A percentile compares a stretch with the other conserved stretches of the same genome.
phyloP scores from a whole-genome alignment of 2,888 invertebrate species.

The Agapostemon virescens region DNA sequence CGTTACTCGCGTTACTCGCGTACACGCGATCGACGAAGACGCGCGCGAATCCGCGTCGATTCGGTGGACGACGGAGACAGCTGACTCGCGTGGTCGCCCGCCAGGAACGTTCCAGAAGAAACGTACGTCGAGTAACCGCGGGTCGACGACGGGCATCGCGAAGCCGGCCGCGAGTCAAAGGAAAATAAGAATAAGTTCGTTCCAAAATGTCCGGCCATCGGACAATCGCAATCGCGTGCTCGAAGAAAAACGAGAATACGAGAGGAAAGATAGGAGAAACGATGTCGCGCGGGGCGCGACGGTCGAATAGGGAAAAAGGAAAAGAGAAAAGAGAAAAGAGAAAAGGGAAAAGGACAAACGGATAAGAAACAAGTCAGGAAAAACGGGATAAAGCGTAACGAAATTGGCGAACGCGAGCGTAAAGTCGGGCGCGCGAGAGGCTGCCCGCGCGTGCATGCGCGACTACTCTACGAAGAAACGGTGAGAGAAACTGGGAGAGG shows the following conservation, averaged over 20 bases:
- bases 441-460: conserved; percentile 26
- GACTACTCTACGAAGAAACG: conserved; percentile 14
- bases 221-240: no score
- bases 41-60: neutral
- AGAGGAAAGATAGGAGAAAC: no score
- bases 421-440: no score
- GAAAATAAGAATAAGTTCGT: neutral
- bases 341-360: conserved; percentile 25
- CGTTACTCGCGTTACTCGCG: neutral
- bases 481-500: conserved; percentile 28
- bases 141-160: neutral
- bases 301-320: no score
- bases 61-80: no score
- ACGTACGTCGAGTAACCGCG: neutral
- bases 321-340: no score
- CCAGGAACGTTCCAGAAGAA: no score
- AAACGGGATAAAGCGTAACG: conserved; percentile 16
- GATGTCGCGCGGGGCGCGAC: no score
- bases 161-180: neutral
- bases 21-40: neutral
- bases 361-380: no score
- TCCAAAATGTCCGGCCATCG: no score
- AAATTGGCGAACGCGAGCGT: neutral
- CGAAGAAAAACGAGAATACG: no score
- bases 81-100: no score